These are phyloP conservation scores for Tenthredo distinguenda DNA, from an alignment of 2,888 invertebrate genomes.

Conservation along the genomic window DNA sequence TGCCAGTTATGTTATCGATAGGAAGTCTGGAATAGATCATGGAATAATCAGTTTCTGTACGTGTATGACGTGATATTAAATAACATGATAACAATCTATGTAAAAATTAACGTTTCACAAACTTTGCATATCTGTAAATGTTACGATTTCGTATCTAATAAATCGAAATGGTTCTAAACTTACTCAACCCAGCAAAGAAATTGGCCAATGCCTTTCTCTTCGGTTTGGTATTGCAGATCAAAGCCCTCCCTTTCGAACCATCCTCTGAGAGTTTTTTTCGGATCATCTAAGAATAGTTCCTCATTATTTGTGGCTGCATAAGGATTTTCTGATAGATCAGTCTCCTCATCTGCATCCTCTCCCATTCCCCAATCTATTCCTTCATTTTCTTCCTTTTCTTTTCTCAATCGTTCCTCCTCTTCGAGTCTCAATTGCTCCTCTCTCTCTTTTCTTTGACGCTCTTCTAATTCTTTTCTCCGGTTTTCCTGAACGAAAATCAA, in stretches of 20 bases:
- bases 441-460: constrained; percentile 74
- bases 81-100: constrained; percentile 38
- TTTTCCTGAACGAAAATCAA: constrained; percentile 63
- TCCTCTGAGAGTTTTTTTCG: constrained; percentile 95
- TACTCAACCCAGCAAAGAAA: constrained; percentile 88
- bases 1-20: constrained; percentile 87
- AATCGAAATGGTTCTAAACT: constrained; percentile 59
- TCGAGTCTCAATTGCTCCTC: constrained; percentile 79
- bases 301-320: constrained; percentile 91
- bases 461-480: constrained; percentile 71
- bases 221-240: constrained; percentile 91
- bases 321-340: constrained; percentile 90
- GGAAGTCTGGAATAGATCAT: constrained; percentile 83
- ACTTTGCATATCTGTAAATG: constrained; percentile 41
- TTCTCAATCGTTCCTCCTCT: constrained; percentile 79
- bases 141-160: not conserved
- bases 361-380: constrained; percentile 98
- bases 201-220: constrained; percentile 92
- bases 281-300: constrained; percentile 94
- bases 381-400: constrained; percentile 81
- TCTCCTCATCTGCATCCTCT: constrained; percentile 94
- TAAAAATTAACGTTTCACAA: constrained; percentile 21
- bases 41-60: constrained; percentile 41
- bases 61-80: constrained; percentile 49
- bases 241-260: constrained; percentile 97